Percentiles rank a stretch among this genome's conserved stretches.
Evolutionary conservation across 2,113 vertebrate species (phyloP).

Genomic region (Planiliza haematocheilus): DNA sequence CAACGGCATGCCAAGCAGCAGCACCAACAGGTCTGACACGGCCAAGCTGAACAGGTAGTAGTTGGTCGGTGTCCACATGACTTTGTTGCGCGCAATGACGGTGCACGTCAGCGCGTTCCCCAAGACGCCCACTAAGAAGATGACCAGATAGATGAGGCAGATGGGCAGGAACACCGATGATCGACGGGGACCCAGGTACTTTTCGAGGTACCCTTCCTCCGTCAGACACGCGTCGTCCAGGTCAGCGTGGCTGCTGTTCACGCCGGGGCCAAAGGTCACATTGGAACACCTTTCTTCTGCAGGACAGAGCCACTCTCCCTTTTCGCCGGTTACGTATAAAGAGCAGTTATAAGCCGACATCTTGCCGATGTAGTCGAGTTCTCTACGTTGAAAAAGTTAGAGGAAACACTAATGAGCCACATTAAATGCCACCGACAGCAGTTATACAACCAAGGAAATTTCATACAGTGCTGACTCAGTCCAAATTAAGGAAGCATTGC

Average conservation of each 20-base stretch:
- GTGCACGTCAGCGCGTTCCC: constrained; percentile 92
- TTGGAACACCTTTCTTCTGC: constrained; percentile 73
- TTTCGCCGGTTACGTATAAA: constrained; percentile 15
- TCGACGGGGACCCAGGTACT: constrained; percentile 87
- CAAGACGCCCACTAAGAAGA: constrained; percentile 88
- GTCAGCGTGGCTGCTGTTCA: constrained; percentile 50
- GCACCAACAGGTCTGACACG: constrained; percentile 91
- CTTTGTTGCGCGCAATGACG: constrained; percentile 89
- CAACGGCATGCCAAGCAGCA: constrained; percentile 92
- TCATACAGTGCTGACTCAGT: too few relatives aligned
- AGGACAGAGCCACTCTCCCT: constrained; percentile 25
- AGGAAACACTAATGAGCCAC: not conserved
- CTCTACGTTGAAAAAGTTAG: not conserved
- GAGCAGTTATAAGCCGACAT: constrained; percentile 81
- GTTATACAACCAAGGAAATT: not conserved
- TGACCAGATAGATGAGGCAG: constrained; percentile 89
- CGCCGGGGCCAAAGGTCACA: constrained; percentile 56
- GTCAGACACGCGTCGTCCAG: constrained; percentile 85
- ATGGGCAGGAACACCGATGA: constrained; percentile 87
- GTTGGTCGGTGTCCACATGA: constrained; percentile 95
- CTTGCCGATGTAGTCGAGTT: constrained; percentile 9
- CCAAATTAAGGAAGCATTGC: too few relatives aligned
- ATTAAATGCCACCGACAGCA: not conserved
- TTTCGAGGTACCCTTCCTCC: constrained; percentile 83
- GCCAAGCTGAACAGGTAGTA: constrained; percentile 96